Evolutionary conservation across 2,888 invertebrate genomes (phyloP), one percentile per base, ranked within the genome.

Genomic region (Drosophila limbata): DNA sequence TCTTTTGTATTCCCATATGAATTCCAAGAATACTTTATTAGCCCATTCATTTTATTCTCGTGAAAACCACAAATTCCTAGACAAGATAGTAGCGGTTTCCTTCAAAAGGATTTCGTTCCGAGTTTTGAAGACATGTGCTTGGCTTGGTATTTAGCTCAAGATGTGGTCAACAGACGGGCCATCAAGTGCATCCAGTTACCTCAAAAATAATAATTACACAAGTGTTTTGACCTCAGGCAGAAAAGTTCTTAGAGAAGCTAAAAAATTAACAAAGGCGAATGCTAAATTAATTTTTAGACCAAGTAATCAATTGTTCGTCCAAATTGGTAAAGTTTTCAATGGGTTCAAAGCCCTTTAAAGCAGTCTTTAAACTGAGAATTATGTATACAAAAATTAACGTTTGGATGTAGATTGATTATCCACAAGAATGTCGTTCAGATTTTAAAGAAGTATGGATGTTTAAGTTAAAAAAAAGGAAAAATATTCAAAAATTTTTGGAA

Each of bases 21-120:
- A 53, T 53, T 40, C 52, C 52, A 15, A 6, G 40, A 53, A 53
- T 53, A 17, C n/a, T 21, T 51, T 4, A 35, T 35, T 17, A 21
- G n/a, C 11, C 15, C 35, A 45, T 45, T 11, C 15, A 19, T 56
- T 8, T 15, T 6, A 8, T 37, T 39, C 17, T 28, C 15, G 9
- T 17, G 13, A 33, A 33, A 25, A 21, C 52, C 52, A 25, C 52
- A 52, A 25, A 25, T 15, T 21, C 11, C 37, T 39, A 19, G 35
- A 21, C 37, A 40, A 39, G 8, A 15, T 4, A 11, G 1, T 15
- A 5, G 25, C 11, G 15, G 10, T 28, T 25, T 40, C 13, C 53
- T 13, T 28, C 8, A 6, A 33, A 11, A 31, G 31, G 17, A 33
- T 3, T 19, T 35, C 57, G 4, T 19, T 19, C 47, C 19, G 19